Evolutionary conservation across 2,797 vertebrate species (phyloP), one percentile per base, ranked within the genome.

Genomic region (Pogonophryne albipinna): DNA sequence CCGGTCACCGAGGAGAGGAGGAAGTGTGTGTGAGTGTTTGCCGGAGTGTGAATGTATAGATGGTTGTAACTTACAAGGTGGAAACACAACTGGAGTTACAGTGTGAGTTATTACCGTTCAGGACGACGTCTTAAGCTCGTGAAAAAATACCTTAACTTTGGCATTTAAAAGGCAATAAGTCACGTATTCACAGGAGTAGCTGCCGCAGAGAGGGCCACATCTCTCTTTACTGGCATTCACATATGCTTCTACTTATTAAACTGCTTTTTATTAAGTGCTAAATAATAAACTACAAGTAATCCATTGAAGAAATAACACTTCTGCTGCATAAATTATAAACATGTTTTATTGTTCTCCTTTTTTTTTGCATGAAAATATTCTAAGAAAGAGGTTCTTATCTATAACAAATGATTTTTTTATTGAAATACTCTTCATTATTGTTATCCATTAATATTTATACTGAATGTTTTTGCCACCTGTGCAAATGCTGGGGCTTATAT

Each of bases 21-120:
- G 63, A 58, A 12, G 64, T 0, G 71, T 47, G 67, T 61, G 66
- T 59, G 69, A 61, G 76, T 67, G 72, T 76, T 73, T 8, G 38
- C 75, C 15, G 7, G 16, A 56, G 76, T 73, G 69, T 71, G 72
- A 78, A 86, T 16, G 13, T 80, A 79, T 83, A 64, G 78, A 72
- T 42, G 38, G 63, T 66, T 69, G 53, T 70, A 63, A 74, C 34
- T 78, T 59, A 17, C 17, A 44, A 19, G 49, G 55, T 74, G 53
- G n/a, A 45, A 82, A 80, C 27, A 27, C 58, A 56, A 34, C 44
- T 42, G 19, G 64, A 63, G 4, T 68, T 62, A 20, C 45, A 65
- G 16, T 70, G 63, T 31, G 65, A 70, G 31, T 76, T 78, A 41
- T 62, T 49, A 47, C 10, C 19, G 4, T 63, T 27, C 16, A 74